phyloP scores from a whole-genome alignment of 2,888 invertebrate species.

The Brachynemurus nebulosus region DNA sequence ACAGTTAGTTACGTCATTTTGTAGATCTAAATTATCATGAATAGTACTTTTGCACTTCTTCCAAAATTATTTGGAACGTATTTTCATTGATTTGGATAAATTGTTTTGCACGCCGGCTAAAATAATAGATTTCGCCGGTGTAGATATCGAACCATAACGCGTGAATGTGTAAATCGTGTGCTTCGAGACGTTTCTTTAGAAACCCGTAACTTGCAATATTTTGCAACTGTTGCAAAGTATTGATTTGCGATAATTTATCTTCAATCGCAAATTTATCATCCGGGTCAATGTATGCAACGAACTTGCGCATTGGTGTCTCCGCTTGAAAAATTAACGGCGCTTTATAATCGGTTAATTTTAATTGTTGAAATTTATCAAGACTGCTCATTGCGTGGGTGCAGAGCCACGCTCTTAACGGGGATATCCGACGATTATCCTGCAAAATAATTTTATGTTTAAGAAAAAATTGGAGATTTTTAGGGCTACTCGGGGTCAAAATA shows the following conservation, averaged over 20 bases:
- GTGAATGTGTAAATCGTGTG: conserved; percentile 74
- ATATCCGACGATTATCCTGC: conserved; percentile 62
- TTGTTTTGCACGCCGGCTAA: conserved; percentile 71
- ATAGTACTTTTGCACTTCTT: conserved; percentile 68
- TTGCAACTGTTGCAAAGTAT: conserved; percentile 82
- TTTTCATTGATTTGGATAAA: conserved; percentile 80
- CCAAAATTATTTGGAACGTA: conserved; percentile 55
- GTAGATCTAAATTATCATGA: conserved; percentile 34
- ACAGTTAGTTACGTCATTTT: background rate
- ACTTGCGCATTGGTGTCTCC: conserved; percentile 74
- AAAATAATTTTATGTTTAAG: conserved; percentile 17
- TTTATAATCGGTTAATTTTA: conserved; percentile 43
- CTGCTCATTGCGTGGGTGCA: conserved; percentile 74
- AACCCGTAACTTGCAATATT: conserved; percentile 89
- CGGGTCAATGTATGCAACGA: conserved; percentile 89
- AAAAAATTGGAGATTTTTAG: too few species aligned
- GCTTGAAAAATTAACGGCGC: conserved; percentile 74
- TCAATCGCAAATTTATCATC: conserved; percentile 76
- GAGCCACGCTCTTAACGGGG: conserved; percentile 84
- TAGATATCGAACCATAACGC: conserved; percentile 98
- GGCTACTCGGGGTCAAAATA: background rate
- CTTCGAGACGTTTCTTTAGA: conserved; percentile 64
- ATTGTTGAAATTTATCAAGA: conserved; percentile 65
- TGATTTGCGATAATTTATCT: conserved; percentile 91
- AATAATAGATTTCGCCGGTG: conserved; percentile 90